phyloP scores from a whole-genome alignment of 2,888 invertebrate genomes.

The Drosophila meridiana region DNA sequence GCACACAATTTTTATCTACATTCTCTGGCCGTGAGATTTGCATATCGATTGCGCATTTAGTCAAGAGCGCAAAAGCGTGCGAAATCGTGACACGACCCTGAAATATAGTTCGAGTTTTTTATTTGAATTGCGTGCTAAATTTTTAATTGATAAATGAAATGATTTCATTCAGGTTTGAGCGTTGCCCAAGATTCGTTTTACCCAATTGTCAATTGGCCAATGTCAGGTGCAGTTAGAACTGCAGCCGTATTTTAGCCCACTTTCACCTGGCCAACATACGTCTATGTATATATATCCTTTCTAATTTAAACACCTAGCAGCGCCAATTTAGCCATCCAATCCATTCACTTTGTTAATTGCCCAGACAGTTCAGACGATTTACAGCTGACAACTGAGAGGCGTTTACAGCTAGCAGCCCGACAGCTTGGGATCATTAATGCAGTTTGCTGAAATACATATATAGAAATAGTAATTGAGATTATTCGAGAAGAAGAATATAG shows the following conservation, averaged over 20 bases:
- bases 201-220: constrained; percentile 8
- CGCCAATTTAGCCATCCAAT: constrained; percentile 36
- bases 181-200: not conserved
- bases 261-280: constrained; percentile 38
- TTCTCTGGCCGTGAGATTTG: constrained; percentile 67
- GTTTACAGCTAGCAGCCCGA: constrained; percentile 2
- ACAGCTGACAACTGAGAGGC: constrained; percentile 21
- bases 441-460: not conserved
- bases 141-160: constrained; percentile 18
- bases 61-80: constrained; percentile 44
- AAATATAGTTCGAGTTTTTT: not conserved
- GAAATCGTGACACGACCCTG: constrained; percentile 22
- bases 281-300: constrained; percentile 53
- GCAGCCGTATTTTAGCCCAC: constrained; percentile 42
- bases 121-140: constrained; percentile 14
- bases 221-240: constrained; percentile 17
- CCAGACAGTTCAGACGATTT: constrained; percentile 21
- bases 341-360: constrained; percentile 68
- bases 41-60: constrained; percentile 67
- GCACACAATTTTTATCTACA: constrained; percentile 52
- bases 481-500: not conserved
- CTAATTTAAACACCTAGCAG: constrained; percentile 69
- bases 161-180: not conserved
- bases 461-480: no score
- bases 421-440: not conserved